Evolutionary conservation across 2,113 vertebrate genomes (phyloP), one percentile per base, ranked within the genome.

Genomic region (Piaya cayana): DNA sequence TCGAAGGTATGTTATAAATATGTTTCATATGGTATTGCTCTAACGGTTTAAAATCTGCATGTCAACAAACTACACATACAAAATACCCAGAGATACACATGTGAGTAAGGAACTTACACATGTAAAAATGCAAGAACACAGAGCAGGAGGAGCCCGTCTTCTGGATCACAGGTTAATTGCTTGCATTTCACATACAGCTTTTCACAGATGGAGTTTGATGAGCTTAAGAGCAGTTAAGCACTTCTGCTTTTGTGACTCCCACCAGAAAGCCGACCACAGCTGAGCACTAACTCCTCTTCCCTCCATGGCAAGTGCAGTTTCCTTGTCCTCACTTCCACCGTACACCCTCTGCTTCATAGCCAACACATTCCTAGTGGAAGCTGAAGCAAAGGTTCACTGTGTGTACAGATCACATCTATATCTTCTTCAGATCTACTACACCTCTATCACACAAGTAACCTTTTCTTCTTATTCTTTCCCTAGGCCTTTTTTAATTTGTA

Each of bases 1-100:
- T 86, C 69, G 72, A 94, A 92, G n/a, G 62, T 68, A 49, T 11
- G 42, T 52, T 88, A 49, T 43, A 81, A 77, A 70, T 23, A 56
- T 18, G 36, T 87, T 60, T 86, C 55, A 71, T 21, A 58, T 8
- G 39, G 53, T 49, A 50, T 26, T 50, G 34, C 26, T 69, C 42
- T 62, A 71, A 14, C 12, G 42, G 67, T 43, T 95, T 80, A 42
- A 82, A 90, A 67, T 47, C 65, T 59, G 75, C 47, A 67, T 22
- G 55, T 52, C 55, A 83, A 5, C 2, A 2, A 70, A 55, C 25
- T 25, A 25, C 76, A 59, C 32, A 20, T 19, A 58, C 15, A 42
- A 74, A 86, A 69, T 30, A 65, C 19, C 15, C 72, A 12, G 60
- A 90, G 18, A 37, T 55, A 22, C 3, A 7, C 19, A 14, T 18